phyloP scores from a whole-genome alignment of 1,140 invertebrate genomes.

The Drosophila nigromelanica region DNA sequence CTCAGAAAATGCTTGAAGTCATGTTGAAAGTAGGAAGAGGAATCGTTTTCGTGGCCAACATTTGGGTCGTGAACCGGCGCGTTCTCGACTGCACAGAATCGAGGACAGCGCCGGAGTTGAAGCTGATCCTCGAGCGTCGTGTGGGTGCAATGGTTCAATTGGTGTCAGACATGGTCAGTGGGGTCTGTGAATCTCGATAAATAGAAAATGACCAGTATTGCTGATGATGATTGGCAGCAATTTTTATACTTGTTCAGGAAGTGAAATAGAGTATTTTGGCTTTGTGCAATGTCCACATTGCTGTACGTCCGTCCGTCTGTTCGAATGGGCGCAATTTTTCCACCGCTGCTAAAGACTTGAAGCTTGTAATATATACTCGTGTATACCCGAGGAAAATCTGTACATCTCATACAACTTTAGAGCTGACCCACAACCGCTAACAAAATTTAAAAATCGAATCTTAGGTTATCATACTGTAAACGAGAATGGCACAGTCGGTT shows the following conservation, averaged over 20 bases:
- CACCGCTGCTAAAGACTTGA: too few species aligned
- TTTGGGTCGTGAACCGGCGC: constrained; percentile 73
- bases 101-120: too few species aligned
- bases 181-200: constrained; percentile 50
- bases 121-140: constrained; percentile 61
- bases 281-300: not conserved
- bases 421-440: too few species aligned
- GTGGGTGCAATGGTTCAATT: constrained; percentile 74
- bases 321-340: too few species aligned
- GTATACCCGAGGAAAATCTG: too few species aligned
- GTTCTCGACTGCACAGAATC: constrained; percentile 15
- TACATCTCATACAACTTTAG: too few species aligned
- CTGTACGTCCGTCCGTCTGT: too few species aligned
- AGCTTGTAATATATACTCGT: not conserved
- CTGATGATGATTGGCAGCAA: constrained; percentile 32
- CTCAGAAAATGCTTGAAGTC: constrained; percentile 46
- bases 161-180: constrained; percentile 35
- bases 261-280: too few species aligned
- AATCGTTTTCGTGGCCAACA: constrained; percentile 17
- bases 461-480: too few species aligned
- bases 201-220: constrained; percentile 49
- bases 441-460: too few species aligned
- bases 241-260: constrained; percentile 4
- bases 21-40: constrained; percentile 39
- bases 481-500: too few species aligned